phyloP scores from a whole-genome alignment of 1,140 invertebrate genomes.

The Saxidomus purpurata region DNA sequence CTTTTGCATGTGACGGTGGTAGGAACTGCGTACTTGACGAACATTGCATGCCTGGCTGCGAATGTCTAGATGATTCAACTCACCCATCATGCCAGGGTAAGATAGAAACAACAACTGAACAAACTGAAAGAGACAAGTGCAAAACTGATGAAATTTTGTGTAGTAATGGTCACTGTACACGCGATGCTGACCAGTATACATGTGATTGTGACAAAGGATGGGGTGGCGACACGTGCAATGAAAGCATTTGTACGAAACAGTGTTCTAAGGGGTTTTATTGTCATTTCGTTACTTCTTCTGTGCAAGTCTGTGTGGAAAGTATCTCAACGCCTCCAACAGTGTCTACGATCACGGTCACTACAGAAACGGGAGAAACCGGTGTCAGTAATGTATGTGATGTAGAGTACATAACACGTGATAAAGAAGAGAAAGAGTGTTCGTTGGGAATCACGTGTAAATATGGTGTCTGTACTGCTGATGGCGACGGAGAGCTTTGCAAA shows the following conservation, averaged over 20 bases:
- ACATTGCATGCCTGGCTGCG: slow-evolving; percentile 31
- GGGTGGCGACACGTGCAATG: slow-evolving; percentile 35
- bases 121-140: neutral
- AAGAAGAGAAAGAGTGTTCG: neutral
- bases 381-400: neutral
- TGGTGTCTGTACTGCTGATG: neutral
- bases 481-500: neutral
- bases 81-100: slow-evolving; percentile 30
- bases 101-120: neutral
- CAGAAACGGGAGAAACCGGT: neutral
- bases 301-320: slow-evolving; percentile 30
- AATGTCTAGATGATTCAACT: slow-evolving; percentile 10
- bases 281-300: neutral
- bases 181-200: neutral
- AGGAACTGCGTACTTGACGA: slow-evolving; percentile 38
- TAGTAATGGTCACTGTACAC: neutral
- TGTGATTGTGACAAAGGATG: slow-evolving; percentile 51
- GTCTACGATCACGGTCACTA: neutral
- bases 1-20: slow-evolving; percentile 34
- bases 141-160: neutral
- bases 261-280: slow-evolving; percentile 24
- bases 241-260: neutral
- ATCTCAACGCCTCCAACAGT: neutral
- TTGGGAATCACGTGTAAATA: slow-evolving; percentile 6
- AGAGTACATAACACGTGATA: neutral